These are phyloP conservation scores for Ridgeia piscesae DNA, from an alignment of 1,140 invertebrate genomes.

Conservation along the genomic window DNA sequence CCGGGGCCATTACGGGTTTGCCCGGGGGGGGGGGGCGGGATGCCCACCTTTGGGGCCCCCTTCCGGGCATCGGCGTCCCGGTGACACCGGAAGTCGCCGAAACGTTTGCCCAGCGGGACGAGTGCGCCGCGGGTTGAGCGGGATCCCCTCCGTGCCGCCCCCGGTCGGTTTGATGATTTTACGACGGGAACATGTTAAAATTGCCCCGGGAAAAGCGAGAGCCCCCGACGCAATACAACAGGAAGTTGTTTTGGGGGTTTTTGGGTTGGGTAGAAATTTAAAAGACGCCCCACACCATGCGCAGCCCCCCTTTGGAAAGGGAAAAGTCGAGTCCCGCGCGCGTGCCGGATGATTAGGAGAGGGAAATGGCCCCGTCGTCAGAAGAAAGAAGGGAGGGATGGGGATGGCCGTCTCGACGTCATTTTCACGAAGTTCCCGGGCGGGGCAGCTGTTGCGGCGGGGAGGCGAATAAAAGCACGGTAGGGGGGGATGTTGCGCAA, in stretches of 20 bases:
- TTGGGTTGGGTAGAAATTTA: conserved; percentile 73
- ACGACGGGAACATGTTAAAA: neutral
- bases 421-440: neutral
- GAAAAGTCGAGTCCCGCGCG: conserved; percentile 16
- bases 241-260: conserved; percentile 83
- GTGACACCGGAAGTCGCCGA: neutral
- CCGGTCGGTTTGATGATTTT: neutral
- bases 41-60: neutral
- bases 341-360: conserved; percentile 35
- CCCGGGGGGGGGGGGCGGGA: too few species aligned
- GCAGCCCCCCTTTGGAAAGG: conserved; percentile 28
- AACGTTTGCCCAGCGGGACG: neutral
- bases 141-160: neutral
- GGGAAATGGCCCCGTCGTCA: conserved; percentile 39
- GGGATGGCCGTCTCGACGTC: conserved; percentile 12
- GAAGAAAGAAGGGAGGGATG: conserved; percentile 38
- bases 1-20: too few species aligned
- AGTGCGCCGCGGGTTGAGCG: neutral
- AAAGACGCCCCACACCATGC: conserved; percentile 62
- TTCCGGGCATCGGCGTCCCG: neutral
- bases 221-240: conserved; percentile 77
- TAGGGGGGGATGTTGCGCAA: conserved; percentile 24
- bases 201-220: conserved; percentile 69
- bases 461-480: neutral
- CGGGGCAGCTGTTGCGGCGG: neutral